Base-by-base conservation (phyloP, 2,797 vertebrate genomes). In the Sylvia borin region DNA sequence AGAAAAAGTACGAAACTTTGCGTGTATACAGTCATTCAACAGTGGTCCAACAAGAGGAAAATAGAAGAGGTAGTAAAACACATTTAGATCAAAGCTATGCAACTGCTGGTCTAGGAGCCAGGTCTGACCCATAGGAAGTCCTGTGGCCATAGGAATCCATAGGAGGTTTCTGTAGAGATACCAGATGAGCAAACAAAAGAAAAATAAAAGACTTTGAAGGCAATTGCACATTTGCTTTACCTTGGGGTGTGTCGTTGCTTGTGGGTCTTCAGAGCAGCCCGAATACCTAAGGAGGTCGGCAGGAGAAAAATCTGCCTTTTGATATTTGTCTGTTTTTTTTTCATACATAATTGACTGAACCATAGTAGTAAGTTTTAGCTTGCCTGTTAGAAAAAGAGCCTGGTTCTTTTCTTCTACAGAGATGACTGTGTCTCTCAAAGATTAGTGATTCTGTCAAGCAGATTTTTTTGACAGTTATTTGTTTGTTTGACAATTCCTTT, bases 361-460 rank as follows among this genome's bases (percentile, higher is more conserved):
- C 54, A 83, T 22, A 73, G 68, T 88, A 96, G 60, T 80, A 94
- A 75, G 53, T 92, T 95, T 91, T 75, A 87, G 27, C 32, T 58
- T 74, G 17, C n/a, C 67, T 53, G 7, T 95, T 96, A 88, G 62
- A 70, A 73, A 77, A 95, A 90, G 53, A 86, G 51, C 43, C 60
- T 88, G 87, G 88, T 92, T 92, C 66, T 81, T 95, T 96, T 92
- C 50, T 83, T 92, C 47, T 93, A 40, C 80, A 92, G 79, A 67
- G 36, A 40, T 80, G 38, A n/a, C 73, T 93, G 45, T 83, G 65
- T 86, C 92, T 97, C 90, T 82, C 91, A 76, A 94, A 96, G 72
- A 92, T 94, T 80, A 81, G 65, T 11, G 66, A 94, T 88, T 79
- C 61, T 93, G 68, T 94, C 80, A 79, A 90, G 64, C 73, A 93